Evolutionary conservation across 2,113 vertebrate species (phyloP).

Genomic region (Colinus virginianus): DNA sequence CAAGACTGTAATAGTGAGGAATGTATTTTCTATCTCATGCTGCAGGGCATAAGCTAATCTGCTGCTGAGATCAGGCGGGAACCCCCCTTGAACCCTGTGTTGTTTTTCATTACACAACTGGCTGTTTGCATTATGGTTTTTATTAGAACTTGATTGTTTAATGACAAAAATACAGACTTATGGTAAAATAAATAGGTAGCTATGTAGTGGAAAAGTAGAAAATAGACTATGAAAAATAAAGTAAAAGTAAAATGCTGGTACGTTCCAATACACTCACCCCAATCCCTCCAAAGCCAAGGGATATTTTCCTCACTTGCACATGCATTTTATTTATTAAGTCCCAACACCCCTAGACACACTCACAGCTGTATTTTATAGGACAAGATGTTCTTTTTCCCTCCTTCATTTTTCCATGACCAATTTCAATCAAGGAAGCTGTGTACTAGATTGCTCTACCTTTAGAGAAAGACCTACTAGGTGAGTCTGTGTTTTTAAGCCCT

Average conservation of each 20-base stretch:
- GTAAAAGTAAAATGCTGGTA: constrained; percentile 13
- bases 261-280: not conserved
- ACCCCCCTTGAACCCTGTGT: constrained; percentile 10
- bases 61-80: constrained; percentile 48
- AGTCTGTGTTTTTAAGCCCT: not conserved
- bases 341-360: not conserved
- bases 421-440: not conserved
- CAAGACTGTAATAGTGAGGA: constrained; percentile 4
- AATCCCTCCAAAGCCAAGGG: not conserved
- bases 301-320: not conserved
- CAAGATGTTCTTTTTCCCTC: constrained; percentile 26
- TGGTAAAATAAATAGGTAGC: constrained; percentile 56
- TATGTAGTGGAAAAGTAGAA: not conserved
- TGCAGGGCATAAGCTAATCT: constrained; percentile 61
- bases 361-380: not conserved
- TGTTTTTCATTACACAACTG: constrained; percentile 63
- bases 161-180: constrained; percentile 55
- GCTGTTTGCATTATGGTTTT: constrained; percentile 55
- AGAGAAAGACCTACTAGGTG: not conserved
- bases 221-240: constrained; percentile 27
- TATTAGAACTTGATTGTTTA: constrained; percentile 67
- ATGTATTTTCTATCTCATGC: constrained; percentile 20
- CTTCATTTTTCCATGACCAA: not conserved
- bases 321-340: constrained; percentile 8
- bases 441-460: not conserved